Base-by-base conservation (phyloP, 1,140 invertebrate species). In the Drosophila pandora region DNA sequence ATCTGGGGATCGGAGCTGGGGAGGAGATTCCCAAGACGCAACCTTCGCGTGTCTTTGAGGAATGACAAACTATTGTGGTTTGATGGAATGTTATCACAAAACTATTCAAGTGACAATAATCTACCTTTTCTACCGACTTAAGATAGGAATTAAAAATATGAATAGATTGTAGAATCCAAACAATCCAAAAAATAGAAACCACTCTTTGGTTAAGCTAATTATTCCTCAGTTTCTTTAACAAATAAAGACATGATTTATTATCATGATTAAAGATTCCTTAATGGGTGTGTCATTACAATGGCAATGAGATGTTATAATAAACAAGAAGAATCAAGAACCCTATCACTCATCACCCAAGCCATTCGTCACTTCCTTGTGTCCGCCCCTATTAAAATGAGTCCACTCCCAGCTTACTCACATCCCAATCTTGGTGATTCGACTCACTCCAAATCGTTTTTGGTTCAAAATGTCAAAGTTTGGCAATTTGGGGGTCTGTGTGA, bases 391-490 rank as follows among this genome's bases (percentile, higher is more conserved):
- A 0, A 13, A n/a, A n/a, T 2, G 5, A 21, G 41, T 30, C 63
- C 63, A 32, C 63, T 52, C 63, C 59, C 59, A 45, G 12, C 21
- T 30, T 21, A 17, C 47, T 63, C 58, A 10, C 21, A 62, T 50
- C 47, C n/a, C 17, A 22, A 13, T 9, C 17, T 37, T 12, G 34
- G 34, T 13, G 45, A 37, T 54, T 47, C 43, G 48, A 32, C 37
- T 52, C 47, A 17, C 56, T 25, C 47, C 4, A 23, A 21, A 32
- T 23, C 12, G 21, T 12, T 37, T 50, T 39, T 50, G 32, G 28
- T 39, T 57, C 8, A 22, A 87, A 87, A 87, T 87, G 82, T 65
- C 82, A 87, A 59, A 85, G 73, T 75, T 87, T 61, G 43, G 30
- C 58, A 34, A 63, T 41, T 64, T 76, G 39, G 5, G 25, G 7